Evolutionary conservation across 1,140 invertebrate species (phyloP), one percentile per base, ranked within the genome.

Genomic region (Drosophila saltans): DNA sequence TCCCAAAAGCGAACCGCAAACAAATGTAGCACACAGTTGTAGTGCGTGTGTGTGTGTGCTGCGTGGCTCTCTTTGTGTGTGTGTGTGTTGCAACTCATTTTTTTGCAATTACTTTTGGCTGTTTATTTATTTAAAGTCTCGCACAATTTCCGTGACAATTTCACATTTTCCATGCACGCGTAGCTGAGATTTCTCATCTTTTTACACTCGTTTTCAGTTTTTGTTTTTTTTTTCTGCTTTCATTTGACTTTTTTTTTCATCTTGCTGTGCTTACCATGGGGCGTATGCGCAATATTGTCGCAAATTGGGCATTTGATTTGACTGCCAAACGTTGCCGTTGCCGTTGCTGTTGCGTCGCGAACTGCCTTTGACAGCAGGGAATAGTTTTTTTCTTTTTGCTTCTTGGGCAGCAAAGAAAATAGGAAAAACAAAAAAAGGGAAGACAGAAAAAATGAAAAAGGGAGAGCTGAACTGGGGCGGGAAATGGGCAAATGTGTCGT

Each of bases 221-320:
- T 52, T 2, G 2, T 52, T 3, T 24, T 52, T 69, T 52, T 60
- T 60, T 43, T 59, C 43, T 7, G 56, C 70, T 72, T 7, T 48
- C 30, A 16, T 41, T 61, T 58, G 40, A 36, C 11, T 55, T 63
- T 24, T 63, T 24, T n/a, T 57, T 56, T 26, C 16, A 16, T 26
- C 45, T 52, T 16, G 24, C 45, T 26, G 45, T 52, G 40, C 16
- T 26, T 65, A 56, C 57, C 55, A 72, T 67, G 69, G 52, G 66
- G 58, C 83, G 80, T 83, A 88, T 88, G 65, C 75, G 80, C 84
- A 88, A 88, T 88, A 83, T 83, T 72, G 76, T 67, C 30, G 71
- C 80, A 89, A 89, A 89, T 89, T 84, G 85, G 78, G 84, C 83
- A 88, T 88, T 88, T 88, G 80, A 88, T 88, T 88, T 86, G 83